Evolutionary conservation across 2,888 invertebrate genomes (phyloP).

Genomic region (Acleris cristana): DNA sequence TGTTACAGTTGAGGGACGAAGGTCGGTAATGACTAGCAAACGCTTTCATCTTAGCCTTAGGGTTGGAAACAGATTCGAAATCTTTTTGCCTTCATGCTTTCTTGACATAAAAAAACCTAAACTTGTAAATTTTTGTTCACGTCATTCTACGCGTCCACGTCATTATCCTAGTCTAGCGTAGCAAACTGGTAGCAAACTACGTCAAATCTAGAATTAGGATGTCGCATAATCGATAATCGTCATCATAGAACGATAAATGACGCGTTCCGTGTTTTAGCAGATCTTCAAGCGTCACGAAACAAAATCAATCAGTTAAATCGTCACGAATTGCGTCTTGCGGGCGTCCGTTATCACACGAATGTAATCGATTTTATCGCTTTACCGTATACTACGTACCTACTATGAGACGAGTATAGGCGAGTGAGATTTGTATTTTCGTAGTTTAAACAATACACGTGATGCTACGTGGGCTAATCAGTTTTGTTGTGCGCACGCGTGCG

Average conservation of each 20-base stretch:
- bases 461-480: background rate
- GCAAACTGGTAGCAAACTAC: no score
- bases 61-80: no score
- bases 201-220: background rate
- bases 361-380: constrained; percentile 33
- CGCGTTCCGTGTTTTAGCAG: background rate
- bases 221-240: background rate
- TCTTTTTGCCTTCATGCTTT: no score
- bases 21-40: no score
- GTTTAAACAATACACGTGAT: background rate
- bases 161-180: no score
- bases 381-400: constrained; percentile 17
- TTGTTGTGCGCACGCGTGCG: background rate
- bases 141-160: no score
- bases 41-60: no score
- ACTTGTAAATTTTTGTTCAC: no score
- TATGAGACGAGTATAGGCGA: constrained; percentile 2
- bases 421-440: background rate
- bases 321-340: constrained; percentile 25
- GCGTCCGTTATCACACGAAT: constrained; percentile 22
- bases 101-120: no score
- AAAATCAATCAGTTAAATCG: constrained; percentile 17
- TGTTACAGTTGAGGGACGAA: no score
- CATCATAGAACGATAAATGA: background rate
- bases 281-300: constrained; percentile 11